Evolutionary conservation across 2,888 invertebrate genomes (phyloP), one percentile per base, ranked within the genome.

Genomic region (Erebia ligea): DNA sequence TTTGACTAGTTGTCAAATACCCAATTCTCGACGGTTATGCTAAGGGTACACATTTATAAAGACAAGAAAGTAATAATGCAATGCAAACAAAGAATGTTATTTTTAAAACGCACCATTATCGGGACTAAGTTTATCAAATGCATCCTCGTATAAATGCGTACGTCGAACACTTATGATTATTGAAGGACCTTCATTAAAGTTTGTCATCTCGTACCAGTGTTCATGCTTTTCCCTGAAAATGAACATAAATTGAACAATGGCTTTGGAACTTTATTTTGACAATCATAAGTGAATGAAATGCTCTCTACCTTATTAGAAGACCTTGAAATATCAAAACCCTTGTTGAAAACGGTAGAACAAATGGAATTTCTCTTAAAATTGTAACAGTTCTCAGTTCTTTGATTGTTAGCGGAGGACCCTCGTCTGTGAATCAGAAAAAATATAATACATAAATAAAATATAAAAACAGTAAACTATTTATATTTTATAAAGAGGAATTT

Each of bases 101-200:
- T 9, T 45, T 9, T 17, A 34, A 11, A 19, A 76, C 89, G 86
- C 89, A 98, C 98, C 98, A 92, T 98, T 98, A 80, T 97, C 97
- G 2, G 95, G 95, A 1, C 98, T 97, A 5, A 99, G 94, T 87
- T 98, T 98, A 67, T 98, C 98, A 84, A 98, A 99, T 0, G 99
- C 98, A 89, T 99, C 99, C 91, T 99, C 99, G 86, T 99, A 99
- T n/a, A 99, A 94, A 91, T 98, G 98, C 76, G 97, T 97, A 69
- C 99, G 94, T 71, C 98, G 92, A 9, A 98, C 96, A 45, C 96
- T 96, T 50, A 98, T 95, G 78, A 95, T 95, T 76, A 97, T 96
- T 57, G 95, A 94, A 0, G 97, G 96, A 0, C 97, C 97, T 78
- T 96, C 95, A 78, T 96, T 94, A 82, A 97, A 97, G 73, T 96